Evolutionary conservation across 2,888 invertebrate species (phyloP), one percentile per base, ranked within the genome.

Genomic region (Macaria notata): DNA sequence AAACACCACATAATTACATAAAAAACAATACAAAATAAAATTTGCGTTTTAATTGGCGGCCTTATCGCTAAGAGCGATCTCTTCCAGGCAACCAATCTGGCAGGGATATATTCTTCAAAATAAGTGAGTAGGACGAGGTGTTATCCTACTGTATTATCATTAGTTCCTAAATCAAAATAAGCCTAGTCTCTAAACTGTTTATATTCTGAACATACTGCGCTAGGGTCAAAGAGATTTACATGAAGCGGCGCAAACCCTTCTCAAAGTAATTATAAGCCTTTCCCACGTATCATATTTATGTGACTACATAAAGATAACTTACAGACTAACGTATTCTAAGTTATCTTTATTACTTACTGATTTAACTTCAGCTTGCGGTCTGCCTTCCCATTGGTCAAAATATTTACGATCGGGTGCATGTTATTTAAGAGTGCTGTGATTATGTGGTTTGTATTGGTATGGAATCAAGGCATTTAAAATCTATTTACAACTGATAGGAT

Each of bases 141-240:
- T n/a, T n/a, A n/a, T n/a, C n/a, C n/a, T n/a, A n/a, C n/a, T n/a
- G n/a, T n/a, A n/a, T n/a, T 19, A 19, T 19, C 1, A 19, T 19
- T 19, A 1, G 19, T 19, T 19, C 19, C 19, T 19, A 19, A 19
- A 19, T 19, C 19, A 19, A 19, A 19, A 1, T 19, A 19, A 19
- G 19, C 2, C 19, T 19, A 19, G 19, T 19, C 19, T 19, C 19
- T 19, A 19, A 19, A 19, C 19, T 19, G 41, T 19, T 49, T 31
- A 42, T 8, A 8, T 9, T 5, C 33, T 49, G 49, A 19, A 33
- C n/a, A 49, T 19, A 44, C 44, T 31, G 31, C 33, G 39, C 56
- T 38, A 29, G 42, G 63, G 63, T 63, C 63, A 62, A 41, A 55
- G 54, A 54, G 58, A 59, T 65, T 62, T 60, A 56, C 54, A 56